Conservation (phyloP, 1,140 invertebrate species). For the Thrips palmi region DNA sequence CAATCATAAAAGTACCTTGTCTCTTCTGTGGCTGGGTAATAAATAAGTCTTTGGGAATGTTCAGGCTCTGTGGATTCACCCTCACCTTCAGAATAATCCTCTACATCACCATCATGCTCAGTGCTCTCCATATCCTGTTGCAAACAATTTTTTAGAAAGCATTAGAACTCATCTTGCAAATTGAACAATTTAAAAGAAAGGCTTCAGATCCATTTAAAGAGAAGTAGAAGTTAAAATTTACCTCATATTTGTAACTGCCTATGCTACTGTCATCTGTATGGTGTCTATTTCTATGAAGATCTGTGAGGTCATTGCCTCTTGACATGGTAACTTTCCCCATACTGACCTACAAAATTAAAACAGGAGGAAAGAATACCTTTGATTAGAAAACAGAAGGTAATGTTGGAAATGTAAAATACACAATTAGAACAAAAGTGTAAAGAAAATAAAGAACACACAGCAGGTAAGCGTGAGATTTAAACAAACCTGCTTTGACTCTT, state of each 20-base stretch:
- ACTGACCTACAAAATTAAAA: slow-evolving; percentile 22
- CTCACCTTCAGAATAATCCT: slow-evolving; percentile 70
- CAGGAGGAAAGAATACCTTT: not conserved
- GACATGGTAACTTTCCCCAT: slow-evolving; percentile 27
- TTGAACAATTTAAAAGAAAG: not conserved
- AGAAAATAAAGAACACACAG: not conserved
- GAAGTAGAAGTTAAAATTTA: slow-evolving; percentile 21
- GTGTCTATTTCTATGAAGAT: slow-evolving; percentile 28
- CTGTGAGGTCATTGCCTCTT: slow-evolving; percentile 25
- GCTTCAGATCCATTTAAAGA: slow-evolving; percentile 11
- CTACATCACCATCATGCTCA: slow-evolving; percentile 70
- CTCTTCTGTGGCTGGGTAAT: slow-evolving; percentile 36
- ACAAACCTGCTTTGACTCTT: slow-evolving; percentile 12
- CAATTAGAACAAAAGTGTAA: slow-evolving; percentile 1
- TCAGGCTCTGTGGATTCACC: slow-evolving; percentile 49
- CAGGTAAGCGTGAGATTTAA: too few relatives aligned
- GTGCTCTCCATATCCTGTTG: slow-evolving; percentile 49
- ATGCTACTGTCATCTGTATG: slow-evolving; percentile 50
- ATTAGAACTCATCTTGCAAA: not conserved
- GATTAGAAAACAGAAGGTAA: slow-evolving; percentile 10
- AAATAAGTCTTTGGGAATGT: slow-evolving; percentile 32
- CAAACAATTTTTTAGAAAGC: slow-evolving; percentile 5
- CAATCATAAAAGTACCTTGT: slow-evolving; percentile 17
- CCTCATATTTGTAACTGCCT: slow-evolving; percentile 51
- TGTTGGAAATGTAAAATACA: slow-evolving; percentile 9